phyloP scores from a whole-genome alignment of 2,113 vertebrate genomes.

The Toxotes jaculatrix region DNA sequence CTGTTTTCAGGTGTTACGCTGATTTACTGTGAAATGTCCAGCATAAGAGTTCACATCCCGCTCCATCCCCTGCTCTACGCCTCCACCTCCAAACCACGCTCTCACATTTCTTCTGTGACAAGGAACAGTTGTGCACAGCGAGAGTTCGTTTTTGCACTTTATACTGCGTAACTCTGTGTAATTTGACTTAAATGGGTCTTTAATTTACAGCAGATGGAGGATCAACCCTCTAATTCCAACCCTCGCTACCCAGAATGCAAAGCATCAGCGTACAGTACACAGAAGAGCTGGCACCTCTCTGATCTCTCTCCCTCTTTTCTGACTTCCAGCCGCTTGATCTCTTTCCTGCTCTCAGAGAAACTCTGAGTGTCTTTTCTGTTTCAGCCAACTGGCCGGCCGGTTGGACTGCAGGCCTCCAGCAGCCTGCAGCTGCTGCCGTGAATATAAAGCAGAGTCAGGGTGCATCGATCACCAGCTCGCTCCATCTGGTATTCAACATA shows the following conservation, averaged over 20 bases:
- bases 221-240: neutral
- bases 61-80: too few species aligned
- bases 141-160: neutral
- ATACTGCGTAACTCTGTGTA: too few species aligned
- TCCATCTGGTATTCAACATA: slow-evolving; percentile 44
- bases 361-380: slow-evolving; percentile 42
- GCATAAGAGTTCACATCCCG: too few species aligned
- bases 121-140: neutral
- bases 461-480: slow-evolving; percentile 51
- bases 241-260: neutral
- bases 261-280: neutral
- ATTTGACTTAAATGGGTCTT: slow-evolving; percentile 4
- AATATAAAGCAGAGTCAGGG: slow-evolving; percentile 57
- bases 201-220: neutral
- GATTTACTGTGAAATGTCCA: too few species aligned
- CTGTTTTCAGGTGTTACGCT: too few species aligned
- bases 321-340: slow-evolving; percentile 44
- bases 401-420: slow-evolving; percentile 54
- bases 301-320: slow-evolving; percentile 8
- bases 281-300: neutral
- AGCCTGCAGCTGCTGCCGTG: slow-evolving; percentile 50
- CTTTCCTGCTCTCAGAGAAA: slow-evolving; percentile 38
- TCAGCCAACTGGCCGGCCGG: slow-evolving; percentile 45
- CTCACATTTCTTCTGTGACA: neutral
- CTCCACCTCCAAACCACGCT: too few species aligned